These are phyloP conservation scores for Vollenhovia emeryi DNA, from an alignment of 1,140 invertebrate species.

Conservation along the genomic window DNA sequence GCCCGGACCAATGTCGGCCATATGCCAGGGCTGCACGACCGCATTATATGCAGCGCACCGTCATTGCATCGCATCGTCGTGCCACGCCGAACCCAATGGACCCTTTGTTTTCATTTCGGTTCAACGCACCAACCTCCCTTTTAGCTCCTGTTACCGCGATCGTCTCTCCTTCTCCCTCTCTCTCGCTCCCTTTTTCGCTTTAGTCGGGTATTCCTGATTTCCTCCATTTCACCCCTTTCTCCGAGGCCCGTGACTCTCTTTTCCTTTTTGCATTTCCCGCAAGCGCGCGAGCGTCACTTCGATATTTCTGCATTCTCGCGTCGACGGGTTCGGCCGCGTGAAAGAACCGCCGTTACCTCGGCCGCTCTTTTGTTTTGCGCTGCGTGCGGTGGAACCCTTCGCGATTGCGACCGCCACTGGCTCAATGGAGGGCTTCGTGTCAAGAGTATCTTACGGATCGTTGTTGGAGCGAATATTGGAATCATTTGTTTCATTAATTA, in stretches of 20 bases:
- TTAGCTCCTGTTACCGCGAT: conserved; percentile 43
- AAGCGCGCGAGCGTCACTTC: conserved; percentile 50
- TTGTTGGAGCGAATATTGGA: conserved; percentile 21
- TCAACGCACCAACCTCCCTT: conserved; percentile 67
- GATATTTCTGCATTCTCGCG: conserved; percentile 59
- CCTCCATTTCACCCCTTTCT: conserved; percentile 32
- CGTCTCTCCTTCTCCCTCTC: conserved; percentile 8
- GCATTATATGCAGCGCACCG: conserved; percentile 66
- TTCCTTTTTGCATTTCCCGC: conserved; percentile 43
- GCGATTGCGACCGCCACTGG: conserved; percentile 30
- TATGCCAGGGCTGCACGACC: conserved; percentile 69
- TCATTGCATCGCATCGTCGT: conserved; percentile 63
- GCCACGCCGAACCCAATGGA: conserved; percentile 67
- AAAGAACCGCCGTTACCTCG: conserved; percentile 42
- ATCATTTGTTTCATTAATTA: conserved; percentile 17
- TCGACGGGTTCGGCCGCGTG: conserved; percentile 31
- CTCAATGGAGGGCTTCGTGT: conserved; percentile 34
- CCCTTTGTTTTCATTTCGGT: conserved; percentile 78
- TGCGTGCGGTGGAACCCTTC: conserved; percentile 23
- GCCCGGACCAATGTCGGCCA: conserved; percentile 67
- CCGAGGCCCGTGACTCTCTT: not conserved
- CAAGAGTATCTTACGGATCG: conserved; percentile 30
- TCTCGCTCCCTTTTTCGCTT: not conserved
- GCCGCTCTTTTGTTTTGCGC: conserved; percentile 40
- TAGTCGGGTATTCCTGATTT: conserved; percentile 3